Evolutionary conservation across 2,797 vertebrate genomes (phyloP), one percentile per base, ranked within the genome.

Genomic region (Etheostoma nigrum): DNA sequence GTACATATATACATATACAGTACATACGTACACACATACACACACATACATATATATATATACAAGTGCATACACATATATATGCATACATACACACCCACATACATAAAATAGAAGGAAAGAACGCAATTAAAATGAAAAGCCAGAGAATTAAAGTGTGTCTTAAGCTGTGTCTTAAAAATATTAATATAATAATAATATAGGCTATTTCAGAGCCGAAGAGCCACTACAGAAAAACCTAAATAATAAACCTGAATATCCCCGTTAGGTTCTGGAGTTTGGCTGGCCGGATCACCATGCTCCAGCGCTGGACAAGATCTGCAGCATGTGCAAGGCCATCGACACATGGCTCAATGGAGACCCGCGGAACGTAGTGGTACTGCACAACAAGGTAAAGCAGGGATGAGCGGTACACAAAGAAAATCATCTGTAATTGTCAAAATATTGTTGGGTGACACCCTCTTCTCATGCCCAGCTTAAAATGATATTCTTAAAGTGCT

Each of bases 281-380:
- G 98, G 97, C 58, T 99, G 98, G 98, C 97, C 98, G 0, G 98
- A 99, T 85, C 93, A 97, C 27, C 97, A 99, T 33, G 98, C 98
- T 0, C 98, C 98, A 0, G 96, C 98, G 0, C 94, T 99, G 91
- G 98, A 99, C 90, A 98, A 98, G 91, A 97, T 99, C 88, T 99
- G 98, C 94, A 98, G 97, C 81, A 96, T 99, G 92, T 99, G 98
- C 89, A 99, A 99, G 87, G 96, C 98, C 76, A 97, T 99, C 94
- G 98, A 99, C 94, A 98, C 95, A 0, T 99, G 98, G 97, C 96
- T 99, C 68, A 97, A 95, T 0, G 93, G 96, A 0, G 96, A 97
- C 0, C 64, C 93, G 0, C 96, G 95, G 90, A 97, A 99, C 0
- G 97, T 99, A 0, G 96, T 98, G 11, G 97, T 99, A 12, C 94